Conservation (phyloP, 2,797 vertebrate genomes). For the Eptatretus atami region DNA sequence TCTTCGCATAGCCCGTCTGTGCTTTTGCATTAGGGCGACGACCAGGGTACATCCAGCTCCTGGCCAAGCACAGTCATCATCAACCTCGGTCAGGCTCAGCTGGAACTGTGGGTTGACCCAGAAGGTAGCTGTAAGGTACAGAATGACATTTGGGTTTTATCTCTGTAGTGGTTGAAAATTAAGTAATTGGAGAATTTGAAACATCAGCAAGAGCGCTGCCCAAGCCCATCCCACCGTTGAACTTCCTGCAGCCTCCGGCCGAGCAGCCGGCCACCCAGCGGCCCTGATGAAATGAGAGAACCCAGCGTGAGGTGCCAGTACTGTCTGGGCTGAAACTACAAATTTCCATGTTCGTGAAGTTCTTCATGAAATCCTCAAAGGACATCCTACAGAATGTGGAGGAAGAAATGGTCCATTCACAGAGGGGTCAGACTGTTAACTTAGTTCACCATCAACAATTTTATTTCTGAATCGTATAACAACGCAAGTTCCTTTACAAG, state of each 20-base stretch:
- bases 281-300: not conserved
- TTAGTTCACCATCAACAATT: no score
- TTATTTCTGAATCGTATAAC: no score
- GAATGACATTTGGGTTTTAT: not conserved
- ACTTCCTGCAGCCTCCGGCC: constrained; percentile 2
- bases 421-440: no score
- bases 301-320: not conserved
- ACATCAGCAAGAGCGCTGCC: no score
- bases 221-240: not conserved
- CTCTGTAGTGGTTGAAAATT: no score
- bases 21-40: not conserved
- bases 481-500: no score
- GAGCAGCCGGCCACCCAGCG: constrained; percentile 2
- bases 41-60: not conserved
- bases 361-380: not conserved
- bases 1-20: not conserved
- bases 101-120: constrained; percentile 3
- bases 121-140: not conserved
- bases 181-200: no score
- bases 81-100: constrained; percentile 1
- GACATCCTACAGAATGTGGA: not conserved
- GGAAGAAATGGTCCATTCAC: not conserved
- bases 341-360: constrained; percentile 1
- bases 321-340: not conserved
- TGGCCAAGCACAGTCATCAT: not conserved